These are phyloP conservation scores for Papilio elwesi DNA, from an alignment of 2,888 invertebrate genomes.

Conservation along the genomic window DNA sequence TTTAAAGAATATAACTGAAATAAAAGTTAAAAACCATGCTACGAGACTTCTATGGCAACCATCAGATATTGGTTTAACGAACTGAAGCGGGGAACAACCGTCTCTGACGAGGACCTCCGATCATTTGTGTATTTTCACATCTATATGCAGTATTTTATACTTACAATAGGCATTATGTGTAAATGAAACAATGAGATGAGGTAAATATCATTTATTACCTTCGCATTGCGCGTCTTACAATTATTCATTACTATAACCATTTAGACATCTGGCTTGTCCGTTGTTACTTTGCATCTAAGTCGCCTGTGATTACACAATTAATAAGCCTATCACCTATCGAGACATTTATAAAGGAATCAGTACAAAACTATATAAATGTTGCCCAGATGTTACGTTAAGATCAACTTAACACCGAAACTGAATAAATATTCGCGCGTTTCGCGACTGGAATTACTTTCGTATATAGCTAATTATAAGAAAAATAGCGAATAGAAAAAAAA, in stretches of 20 bases:
- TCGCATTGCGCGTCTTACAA: constrained; percentile 72
- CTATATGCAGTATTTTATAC: no score
- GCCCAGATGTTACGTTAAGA: constrained; percentile 40
- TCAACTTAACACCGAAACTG: constrained; percentile 27
- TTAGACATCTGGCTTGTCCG: constrained; percentile 74
- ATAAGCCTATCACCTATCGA: constrained; percentile 46
- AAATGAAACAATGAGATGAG: constrained; percentile 55
- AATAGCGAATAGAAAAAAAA: constrained; percentile 29
- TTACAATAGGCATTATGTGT: neutral
- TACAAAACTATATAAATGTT: constrained; percentile 53
- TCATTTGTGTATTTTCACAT: no score
- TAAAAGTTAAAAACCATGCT: no score
- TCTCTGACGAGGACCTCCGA: no score
- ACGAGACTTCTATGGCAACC: no score
- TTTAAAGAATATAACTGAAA: no score
- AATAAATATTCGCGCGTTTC: constrained; percentile 29
- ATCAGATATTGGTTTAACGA: no score
- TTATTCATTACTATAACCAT: constrained; percentile 62
- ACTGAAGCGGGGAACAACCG: no score
- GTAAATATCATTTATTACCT: constrained; percentile 79
- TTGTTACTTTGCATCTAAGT: constrained; percentile 62
- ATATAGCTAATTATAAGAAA: constrained; percentile 31
- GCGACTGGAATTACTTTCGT: constrained; percentile 13
- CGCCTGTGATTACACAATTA: constrained; percentile 46
- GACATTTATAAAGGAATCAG: constrained; percentile 55